Evolutionary conservation across 2,797 vertebrate species (phyloP), one percentile per base, ranked within the genome.

Genomic region (Phoeniculus purpureus): DNA sequence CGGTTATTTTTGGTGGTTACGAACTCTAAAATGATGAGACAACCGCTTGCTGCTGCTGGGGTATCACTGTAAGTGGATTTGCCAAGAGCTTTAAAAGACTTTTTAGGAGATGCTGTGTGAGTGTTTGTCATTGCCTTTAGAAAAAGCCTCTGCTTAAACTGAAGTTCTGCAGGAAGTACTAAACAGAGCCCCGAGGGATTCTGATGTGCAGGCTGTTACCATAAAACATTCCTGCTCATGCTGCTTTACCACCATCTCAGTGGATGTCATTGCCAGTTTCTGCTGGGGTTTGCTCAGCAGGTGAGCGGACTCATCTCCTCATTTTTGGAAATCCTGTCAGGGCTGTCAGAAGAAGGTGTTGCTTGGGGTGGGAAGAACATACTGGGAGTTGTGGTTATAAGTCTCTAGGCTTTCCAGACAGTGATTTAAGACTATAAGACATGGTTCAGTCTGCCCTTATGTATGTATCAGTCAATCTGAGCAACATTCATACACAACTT

Each of bases 11-110:
- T 62, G 72, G 2, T 81, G 40, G 34, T 47, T 83, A 13, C 34
- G 55, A 94, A 29, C 45, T 85, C 58, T 85, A 48, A 88, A 72
- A 65, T 66, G 78, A 29, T 86, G 80, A 50, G 89, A 60, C 50
- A 64, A 40, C 73, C 71, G 64, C 60, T 65, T 54, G 31, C 13
- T 43, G 56, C 87, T 83, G 60, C 82, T 89, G 61, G 85, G 66
- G 8, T 79, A 43, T 79, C 34, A 2, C 48, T 66, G 34, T 12
- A 25, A 73, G 64, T 56, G 19, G 32, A 2, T 90, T 81, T 86
- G 74, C 80, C 64, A 58, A 78, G 76, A 45, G 19, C 32, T 73
- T 50, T 19, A 55, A 12, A 37, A 50, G 56, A 47, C 51, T 67
- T 66, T 0, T 66, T 0, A 15, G 15, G 54, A 16, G 54, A 7